Evolutionary conservation across 2,797 vertebrate species (phyloP), one percentile per base, ranked within the genome.

Genomic region (Coccyzus lansbergi): DNA sequence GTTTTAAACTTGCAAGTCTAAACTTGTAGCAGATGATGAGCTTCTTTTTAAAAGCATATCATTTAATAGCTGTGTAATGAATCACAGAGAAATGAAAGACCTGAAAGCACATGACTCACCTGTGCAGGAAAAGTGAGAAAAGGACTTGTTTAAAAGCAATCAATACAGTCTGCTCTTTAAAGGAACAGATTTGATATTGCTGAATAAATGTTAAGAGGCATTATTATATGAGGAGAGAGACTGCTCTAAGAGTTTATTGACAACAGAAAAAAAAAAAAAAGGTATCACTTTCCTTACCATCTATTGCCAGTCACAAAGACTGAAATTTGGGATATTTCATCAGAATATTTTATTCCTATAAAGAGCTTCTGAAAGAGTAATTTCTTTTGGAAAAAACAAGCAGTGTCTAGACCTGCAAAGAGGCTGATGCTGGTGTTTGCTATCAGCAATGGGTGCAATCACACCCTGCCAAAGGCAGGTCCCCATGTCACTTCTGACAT

Each of bases 401-500:
- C 18, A 42, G 31, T 9, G 18, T 48, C 51, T 74, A 65, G 25
- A 29, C 25, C 29, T 2, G 0, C 1, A 0, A 26, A 31, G 25
- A 63, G 15, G 34, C 55, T 68, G 60, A 34, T 31, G 7, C 8
- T 17, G 22, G 48, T 18, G 24, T 34, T 42, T 52, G 15, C 4
- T 33, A 52, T 10, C 36, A 74, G 12, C 36, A 33, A 20, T 0
- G 3, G 13, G 8, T 44, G 21, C n/a, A 44, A 20, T 53, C 10
- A 7, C 13, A 20, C 5, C 17, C 49, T 34, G 24, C 18, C 52
- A 34, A 0, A 3, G 25, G 4, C 10, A 49, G 10, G 16, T 7
- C 14, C n/a, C 22, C 15, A 4, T 33, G 36, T 25, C 21, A n/a
- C 17, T 65, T 70, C 36, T 36, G n/a, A 55, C 17, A 22, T 22